Conservation (phyloP, 2,797 vertebrate genomes). For the Pseudochirops corinnae region DNA sequence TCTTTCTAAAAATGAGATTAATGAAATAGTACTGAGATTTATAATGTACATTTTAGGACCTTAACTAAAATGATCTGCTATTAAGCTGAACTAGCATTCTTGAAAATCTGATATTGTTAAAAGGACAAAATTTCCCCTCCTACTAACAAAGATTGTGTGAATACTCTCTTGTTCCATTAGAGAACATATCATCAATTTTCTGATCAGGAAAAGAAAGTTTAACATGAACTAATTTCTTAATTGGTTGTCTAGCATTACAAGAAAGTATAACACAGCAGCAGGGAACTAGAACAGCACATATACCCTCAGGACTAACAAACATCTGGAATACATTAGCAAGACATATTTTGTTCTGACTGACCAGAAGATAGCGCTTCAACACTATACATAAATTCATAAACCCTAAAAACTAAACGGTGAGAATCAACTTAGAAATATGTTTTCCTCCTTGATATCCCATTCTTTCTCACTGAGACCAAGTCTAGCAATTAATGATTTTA, state of each 20-base stretch:
- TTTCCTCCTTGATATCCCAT: slow-evolving; percentile 24
- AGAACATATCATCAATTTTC: slow-evolving; percentile 82
- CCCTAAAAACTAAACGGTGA: not conserved
- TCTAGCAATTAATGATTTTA: slow-evolving; percentile 66
- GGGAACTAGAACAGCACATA: slow-evolving; percentile 76
- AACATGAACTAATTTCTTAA: slow-evolving; percentile 83
- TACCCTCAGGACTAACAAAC: slow-evolving; percentile 80
- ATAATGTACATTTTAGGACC: slow-evolving; percentile 58
- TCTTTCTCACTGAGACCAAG: slow-evolving; percentile 49
- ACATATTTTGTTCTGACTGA: slow-evolving; percentile 43
- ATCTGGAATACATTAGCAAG: slow-evolving; percentile 80
- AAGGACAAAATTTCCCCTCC: slow-evolving; percentile 63
- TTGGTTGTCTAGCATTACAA: slow-evolving; percentile 81
- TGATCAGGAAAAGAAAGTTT: slow-evolving; percentile 86
- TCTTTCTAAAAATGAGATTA: not conserved
- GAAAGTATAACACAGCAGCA: slow-evolving; percentile 81
- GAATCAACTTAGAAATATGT: slow-evolving; percentile 45
- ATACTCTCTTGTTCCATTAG: slow-evolving; percentile 86
- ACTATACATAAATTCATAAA: slow-evolving; percentile 47
- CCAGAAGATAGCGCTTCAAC: slow-evolving; percentile 90
- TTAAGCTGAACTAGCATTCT: slow-evolving; percentile 58
- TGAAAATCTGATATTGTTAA: slow-evolving; percentile 60
- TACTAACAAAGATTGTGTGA: slow-evolving; percentile 79
- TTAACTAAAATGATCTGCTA: slow-evolving; percentile 75
- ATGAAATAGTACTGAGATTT: not conserved